Conservation (phyloP, 2,888 invertebrate species). For the Aspidiotus rigidus region DNA sequence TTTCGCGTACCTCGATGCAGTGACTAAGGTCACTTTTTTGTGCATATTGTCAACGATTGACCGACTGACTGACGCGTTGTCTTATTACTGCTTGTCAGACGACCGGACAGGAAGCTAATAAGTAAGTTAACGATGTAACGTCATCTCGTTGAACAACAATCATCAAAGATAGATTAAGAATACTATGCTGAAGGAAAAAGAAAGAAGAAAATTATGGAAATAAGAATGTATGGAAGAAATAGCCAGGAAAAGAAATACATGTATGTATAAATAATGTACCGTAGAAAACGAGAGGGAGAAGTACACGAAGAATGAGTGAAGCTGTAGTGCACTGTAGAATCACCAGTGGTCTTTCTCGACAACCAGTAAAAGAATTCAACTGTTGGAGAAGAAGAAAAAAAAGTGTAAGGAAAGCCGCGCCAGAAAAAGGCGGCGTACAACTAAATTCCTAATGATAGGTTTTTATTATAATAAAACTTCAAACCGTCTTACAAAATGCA, state of each 20-base stretch:
- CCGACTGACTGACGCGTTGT: too few relatives aligned
- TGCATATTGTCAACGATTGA: too few relatives aligned
- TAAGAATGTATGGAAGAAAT: too few relatives aligned
- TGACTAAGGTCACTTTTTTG: too few relatives aligned
- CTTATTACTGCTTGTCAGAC: too few relatives aligned
- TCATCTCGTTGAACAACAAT: neutral
- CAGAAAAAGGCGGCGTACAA: slow-evolving; percentile 4
- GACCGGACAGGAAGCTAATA: too few relatives aligned
- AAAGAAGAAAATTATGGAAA: neutral
- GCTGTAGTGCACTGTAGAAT: neutral
- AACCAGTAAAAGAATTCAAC: slow-evolving; percentile 1
- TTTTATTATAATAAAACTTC: neutral
- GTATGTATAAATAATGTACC: too few relatives aligned
- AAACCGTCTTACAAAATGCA: neutral
- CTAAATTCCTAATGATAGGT: slow-evolving; percentile 4
- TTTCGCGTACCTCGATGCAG: too few relatives aligned
- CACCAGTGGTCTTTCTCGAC: neutral
- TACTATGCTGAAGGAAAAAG: neutral
- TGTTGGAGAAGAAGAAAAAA: neutral
- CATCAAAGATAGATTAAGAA: slow-evolving; percentile 1
- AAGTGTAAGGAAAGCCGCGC: neutral
- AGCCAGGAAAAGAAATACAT: too few relatives aligned
- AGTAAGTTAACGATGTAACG: too few relatives aligned
- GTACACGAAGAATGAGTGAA: neutral
- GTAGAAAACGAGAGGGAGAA: neutral